Conservation (phyloP, 2,113 vertebrate genomes). For the Cyphomyrus plagiostoma region DNA sequence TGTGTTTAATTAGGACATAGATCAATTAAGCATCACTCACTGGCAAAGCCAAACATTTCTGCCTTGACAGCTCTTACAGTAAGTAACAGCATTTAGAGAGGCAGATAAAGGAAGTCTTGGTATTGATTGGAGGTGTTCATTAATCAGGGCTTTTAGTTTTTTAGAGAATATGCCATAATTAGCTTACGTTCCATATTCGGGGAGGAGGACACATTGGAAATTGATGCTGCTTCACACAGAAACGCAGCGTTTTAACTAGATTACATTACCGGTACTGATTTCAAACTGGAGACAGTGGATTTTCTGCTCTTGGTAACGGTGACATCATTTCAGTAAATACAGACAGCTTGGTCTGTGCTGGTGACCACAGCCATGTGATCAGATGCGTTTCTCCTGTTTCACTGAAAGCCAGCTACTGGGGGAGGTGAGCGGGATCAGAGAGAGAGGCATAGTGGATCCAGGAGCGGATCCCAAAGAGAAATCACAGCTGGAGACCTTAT, state of each 20-base stretch:
- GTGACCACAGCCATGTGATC: not conserved
- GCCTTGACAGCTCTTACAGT: not conserved
- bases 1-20: slow-evolving; percentile 28
- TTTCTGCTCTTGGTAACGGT: slow-evolving; percentile 21
- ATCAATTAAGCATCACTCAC: slow-evolving; percentile 35
- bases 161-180: slow-evolving; percentile 64
- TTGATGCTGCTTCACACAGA: slow-evolving; percentile 4
- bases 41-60: not conserved
- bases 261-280: slow-evolving; percentile 18
- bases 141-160: slow-evolving; percentile 36
- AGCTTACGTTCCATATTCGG: slow-evolving; percentile 57
- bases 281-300: not conserved
- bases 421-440: not conserved
- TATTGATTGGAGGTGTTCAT: slow-evolving; percentile 8
- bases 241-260: not conserved
- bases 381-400: not conserved
- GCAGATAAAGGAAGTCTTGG: not conserved
- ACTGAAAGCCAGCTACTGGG: not conserved
- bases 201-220: not conserved
- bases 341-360: not conserved
- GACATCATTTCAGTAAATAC: slow-evolving; percentile 16
- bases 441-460: not conserved
- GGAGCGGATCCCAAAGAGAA: not conserved
- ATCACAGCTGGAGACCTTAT: not conserved
- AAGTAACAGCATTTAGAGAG: not conserved